Percentiles rank a stretch among this genome's conserved stretches.
These are phyloP conservation scores for Dipus sagitta DNA, from an alignment of 2,797 vertebrate species.

Conservation along the genomic window DNA sequence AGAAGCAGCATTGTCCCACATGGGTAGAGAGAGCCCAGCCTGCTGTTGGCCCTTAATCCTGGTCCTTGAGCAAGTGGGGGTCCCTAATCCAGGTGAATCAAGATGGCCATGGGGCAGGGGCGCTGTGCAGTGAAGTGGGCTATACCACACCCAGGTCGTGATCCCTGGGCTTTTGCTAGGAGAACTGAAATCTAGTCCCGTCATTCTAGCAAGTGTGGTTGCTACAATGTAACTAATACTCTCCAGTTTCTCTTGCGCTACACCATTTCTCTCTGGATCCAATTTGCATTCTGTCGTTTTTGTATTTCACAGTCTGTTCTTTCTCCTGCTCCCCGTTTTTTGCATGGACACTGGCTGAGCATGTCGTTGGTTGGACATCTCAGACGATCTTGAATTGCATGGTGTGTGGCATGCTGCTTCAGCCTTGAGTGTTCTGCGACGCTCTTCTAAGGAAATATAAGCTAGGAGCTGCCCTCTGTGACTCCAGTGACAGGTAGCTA, in stretches of 20 bases:
- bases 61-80: not conserved
- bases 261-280: not conserved
- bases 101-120: not conserved
- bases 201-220: not conserved
- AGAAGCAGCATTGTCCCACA: too few species aligned
- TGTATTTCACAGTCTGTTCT: not conserved
- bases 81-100: not conserved
- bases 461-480: not conserved
- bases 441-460: not conserved
- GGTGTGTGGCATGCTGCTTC: not conserved
- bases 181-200: accelerated
- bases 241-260: accelerated
- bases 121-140: accelerated
- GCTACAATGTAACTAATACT: not conserved
- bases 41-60: not conserved
- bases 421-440: not conserved
- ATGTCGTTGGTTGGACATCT: not conserved
- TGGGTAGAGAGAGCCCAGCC: not conserved
- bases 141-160: accelerated
- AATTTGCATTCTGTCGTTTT: not conserved
- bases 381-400: not conserved
- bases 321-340: not conserved
- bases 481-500: not conserved
- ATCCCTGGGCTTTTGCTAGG: accelerated
- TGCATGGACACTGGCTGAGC: not conserved